Conservation (phyloP, 2,113 vertebrate genomes). For the Emberiza fucata region DNA sequence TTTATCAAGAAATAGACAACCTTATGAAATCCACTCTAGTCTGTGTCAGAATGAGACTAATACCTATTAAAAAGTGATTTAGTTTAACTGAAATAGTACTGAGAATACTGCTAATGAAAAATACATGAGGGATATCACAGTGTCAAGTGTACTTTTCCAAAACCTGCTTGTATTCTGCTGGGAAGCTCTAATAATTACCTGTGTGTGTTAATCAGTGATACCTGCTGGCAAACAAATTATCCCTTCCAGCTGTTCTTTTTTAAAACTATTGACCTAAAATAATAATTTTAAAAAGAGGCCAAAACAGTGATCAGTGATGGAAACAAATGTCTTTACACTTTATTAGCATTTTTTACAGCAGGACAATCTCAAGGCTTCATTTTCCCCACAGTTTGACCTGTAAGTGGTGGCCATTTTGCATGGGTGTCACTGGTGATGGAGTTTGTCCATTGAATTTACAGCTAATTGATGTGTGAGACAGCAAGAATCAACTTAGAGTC, state of each 20-base stretch:
- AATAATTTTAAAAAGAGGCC: fast-evolving
- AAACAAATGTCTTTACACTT: neutral
- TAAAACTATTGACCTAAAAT: neutral
- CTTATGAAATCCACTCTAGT: neutral
- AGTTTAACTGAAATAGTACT: neutral
- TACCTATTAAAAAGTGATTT: neutral
- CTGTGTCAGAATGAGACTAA: neutral
- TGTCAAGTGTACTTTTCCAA: neutral
- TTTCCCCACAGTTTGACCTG: neutral
- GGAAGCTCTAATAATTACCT: neutral
- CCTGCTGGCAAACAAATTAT: neutral
- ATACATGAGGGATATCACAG: neutral
- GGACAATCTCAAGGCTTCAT: neutral
- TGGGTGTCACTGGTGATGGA: neutral
- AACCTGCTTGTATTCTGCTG: neutral
- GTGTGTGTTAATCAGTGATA: neutral
- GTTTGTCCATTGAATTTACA: neutral
- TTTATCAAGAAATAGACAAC: neutral
- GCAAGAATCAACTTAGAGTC: neutral
- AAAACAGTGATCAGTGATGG: neutral
- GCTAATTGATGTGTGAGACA: neutral
- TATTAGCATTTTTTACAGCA: neutral
- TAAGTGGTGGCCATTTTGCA: neutral
- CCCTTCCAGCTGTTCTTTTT: neutral
- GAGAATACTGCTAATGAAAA: neutral